These are phyloP conservation scores for Exocentrus adspersus DNA, from an alignment of 2,888 invertebrate genomes.

Conservation along the genomic window DNA sequence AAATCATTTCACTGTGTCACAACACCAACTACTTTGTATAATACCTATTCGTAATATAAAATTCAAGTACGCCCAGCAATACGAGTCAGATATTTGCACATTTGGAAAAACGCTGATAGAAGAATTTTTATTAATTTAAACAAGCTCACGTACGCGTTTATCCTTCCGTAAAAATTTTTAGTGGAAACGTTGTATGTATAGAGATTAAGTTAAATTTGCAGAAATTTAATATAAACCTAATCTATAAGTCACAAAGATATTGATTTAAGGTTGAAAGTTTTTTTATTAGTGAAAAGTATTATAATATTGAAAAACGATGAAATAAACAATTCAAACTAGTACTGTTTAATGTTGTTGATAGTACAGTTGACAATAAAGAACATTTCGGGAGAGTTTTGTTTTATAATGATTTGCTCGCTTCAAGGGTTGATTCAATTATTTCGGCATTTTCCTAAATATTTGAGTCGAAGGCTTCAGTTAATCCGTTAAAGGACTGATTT, in stretches of 20 bases:
- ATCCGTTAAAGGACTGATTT: too few species aligned
- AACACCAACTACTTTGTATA: conserved; percentile 29
- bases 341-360: conserved; percentile 64
- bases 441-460: not conserved
- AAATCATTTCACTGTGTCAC: conserved; percentile 25
- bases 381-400: conserved; percentile 61
- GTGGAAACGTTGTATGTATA: conserved; percentile 61
- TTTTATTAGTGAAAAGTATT: conserved; percentile 65
- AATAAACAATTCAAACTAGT: conserved; percentile 65
- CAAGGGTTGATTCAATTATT: conserved; percentile 14
- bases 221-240: conserved; percentile 61
- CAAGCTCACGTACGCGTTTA: conserved; percentile 27
- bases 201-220: conserved; percentile 60
- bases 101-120: conserved; percentile 12
- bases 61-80: conserved; percentile 8
- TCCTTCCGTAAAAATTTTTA: conserved; percentile 50
- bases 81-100: conserved; percentile 42
- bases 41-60: conserved; percentile 31
- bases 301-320: conserved; percentile 64
- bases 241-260: conserved; percentile 62
- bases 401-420: conserved; percentile 32
- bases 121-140: conserved; percentile 27
- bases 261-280: conserved; percentile 63
- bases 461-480: too few species aligned
- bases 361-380: conserved; percentile 65